Percentiles rank a stretch among this genome's conserved stretches.
These are phyloP conservation scores for Reticulitermes lucifugus DNA, from an alignment of 2,888 invertebrate genomes.

Conservation along the genomic window DNA sequence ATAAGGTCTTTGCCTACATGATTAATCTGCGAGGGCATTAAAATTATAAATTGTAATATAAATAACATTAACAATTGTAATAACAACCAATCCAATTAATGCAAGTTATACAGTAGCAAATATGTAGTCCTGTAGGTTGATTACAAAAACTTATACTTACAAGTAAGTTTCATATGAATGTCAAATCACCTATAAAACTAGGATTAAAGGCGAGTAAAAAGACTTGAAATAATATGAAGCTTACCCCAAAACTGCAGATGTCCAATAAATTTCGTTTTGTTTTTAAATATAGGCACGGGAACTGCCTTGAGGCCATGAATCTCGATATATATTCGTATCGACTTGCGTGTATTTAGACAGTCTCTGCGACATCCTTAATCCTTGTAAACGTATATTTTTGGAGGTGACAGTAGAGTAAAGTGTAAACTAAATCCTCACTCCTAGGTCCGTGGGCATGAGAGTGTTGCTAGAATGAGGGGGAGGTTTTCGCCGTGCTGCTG, in stretches of 20 bases:
- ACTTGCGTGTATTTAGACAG: constrained; percentile 33
- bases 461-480: constrained; percentile 18
- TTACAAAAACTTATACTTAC: too few relatives aligned
- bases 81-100: too few relatives aligned
- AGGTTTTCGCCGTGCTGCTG: constrained; percentile 15
- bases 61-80: too few relatives aligned
- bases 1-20: too few relatives aligned
- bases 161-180: background rate
- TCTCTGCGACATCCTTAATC: constrained; percentile 40
- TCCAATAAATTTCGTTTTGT: constrained; percentile 8
- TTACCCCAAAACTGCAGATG: background rate
- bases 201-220: background rate
- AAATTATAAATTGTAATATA: too few relatives aligned
- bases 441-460: constrained; percentile 29
- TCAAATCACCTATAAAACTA: background rate
- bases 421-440: constrained; percentile 42
- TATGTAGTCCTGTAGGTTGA: too few relatives aligned
- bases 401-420: constrained; percentile 43
- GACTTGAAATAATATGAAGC: background rate
- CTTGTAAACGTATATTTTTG: constrained; percentile 43
- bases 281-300: constrained; percentile 8
- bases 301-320: background rate
- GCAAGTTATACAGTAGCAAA: too few relatives aligned
- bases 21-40: too few relatives aligned
- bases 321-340: constrained; percentile 25